A percentile compares a stretch with the other conserved stretches of the same genome.
phyloP scores from a whole-genome alignment of 2,797 vertebrate genomes.

The Trematomus bernacchii region DNA sequence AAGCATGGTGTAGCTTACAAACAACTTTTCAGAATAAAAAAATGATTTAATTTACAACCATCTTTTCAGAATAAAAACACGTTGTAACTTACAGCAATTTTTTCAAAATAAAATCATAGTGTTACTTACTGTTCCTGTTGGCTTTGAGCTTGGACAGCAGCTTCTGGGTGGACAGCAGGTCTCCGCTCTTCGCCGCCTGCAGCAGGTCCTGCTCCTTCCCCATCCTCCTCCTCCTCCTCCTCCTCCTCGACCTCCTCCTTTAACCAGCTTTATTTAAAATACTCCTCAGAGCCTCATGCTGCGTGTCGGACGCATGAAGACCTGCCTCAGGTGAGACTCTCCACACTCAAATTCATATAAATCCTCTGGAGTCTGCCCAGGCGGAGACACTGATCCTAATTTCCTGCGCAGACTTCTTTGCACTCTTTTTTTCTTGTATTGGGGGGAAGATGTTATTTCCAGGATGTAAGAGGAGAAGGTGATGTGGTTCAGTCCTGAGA shows the following conservation, averaged over 20 bases:
- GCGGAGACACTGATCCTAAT: conserved; percentile 42
- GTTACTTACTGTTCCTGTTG: conserved; percentile 83
- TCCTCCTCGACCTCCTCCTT: conserved; percentile 21
- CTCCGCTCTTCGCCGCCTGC: conserved; percentile 86
- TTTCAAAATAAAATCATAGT: conserved; percentile 6
- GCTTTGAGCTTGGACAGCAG: conserved; percentile 81
- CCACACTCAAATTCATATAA: conserved; percentile 5
- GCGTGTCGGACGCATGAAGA: conserved; percentile 31
- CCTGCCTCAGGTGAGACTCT: conserved; percentile 51
- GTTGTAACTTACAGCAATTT: too few species aligned
- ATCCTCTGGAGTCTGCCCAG: neutral
- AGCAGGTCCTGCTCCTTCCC: conserved; percentile 88
- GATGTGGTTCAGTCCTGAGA: conserved; percentile 32
- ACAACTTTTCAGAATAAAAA: too few species aligned
- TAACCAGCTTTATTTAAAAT: conserved; percentile 23
- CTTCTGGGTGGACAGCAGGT: conserved; percentile 82
- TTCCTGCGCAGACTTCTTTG: conserved; percentile 31
- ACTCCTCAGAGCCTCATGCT: conserved; percentile 72
- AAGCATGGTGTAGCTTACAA: too few species aligned
- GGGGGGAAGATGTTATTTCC: conserved; percentile 36
- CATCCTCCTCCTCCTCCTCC: conserved; percentile 68
- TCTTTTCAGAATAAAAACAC: too few species aligned
- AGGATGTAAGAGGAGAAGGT: neutral
- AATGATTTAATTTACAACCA: too few species aligned
- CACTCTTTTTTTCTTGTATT: conserved; percentile 9